Evolutionary conservation across 1,140 invertebrate species (phyloP).

Genomic region (Drosophila persimilis): DNA sequence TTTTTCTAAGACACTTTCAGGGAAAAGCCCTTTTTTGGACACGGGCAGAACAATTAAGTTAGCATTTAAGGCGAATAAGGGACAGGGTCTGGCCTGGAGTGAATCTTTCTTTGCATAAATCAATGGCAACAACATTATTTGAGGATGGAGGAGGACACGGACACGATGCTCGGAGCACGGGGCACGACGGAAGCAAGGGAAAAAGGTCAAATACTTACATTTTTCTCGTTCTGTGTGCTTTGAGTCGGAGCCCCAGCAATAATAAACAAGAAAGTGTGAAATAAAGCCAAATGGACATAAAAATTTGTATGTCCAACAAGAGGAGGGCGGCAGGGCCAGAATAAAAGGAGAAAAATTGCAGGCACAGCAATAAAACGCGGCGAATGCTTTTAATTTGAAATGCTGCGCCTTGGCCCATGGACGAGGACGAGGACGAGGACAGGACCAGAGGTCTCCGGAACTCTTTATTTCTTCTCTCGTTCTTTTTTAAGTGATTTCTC

Average conservation of each 20-base stretch:
- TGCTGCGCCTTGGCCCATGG: conserved; percentile 49
- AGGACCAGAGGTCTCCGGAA: conserved; percentile 18
- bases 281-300: conserved; percentile 77
- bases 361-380: conserved; percentile 73
- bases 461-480: conserved; percentile 6
- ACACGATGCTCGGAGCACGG: too few relatives aligned
- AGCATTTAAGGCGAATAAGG: conserved; percentile 68
- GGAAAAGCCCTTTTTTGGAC: conserved; percentile 65
- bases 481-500: conserved; percentile 59
- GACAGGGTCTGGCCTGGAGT: conserved; percentile 2
- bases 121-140: conserved; percentile 79
- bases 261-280: conserved; percentile 81
- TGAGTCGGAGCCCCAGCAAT: conserved; percentile 51
- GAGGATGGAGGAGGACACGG: conserved; percentile 35
- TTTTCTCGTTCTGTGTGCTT: conserved; percentile 38
- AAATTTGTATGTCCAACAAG: conserved; percentile 66
- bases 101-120: conserved; percentile 62
- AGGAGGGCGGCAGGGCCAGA: conserved; percentile 9
- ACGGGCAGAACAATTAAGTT: conserved; percentile 77
- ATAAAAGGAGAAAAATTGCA: conserved; percentile 55
- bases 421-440: conserved; percentile 29
- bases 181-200: conserved; percentile 1
- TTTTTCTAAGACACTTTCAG: conserved; percentile 45
- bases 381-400: conserved; percentile 79
- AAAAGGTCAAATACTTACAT: conserved; percentile 75